A percentile compares a stretch with the other conserved stretches of the same genome.
These are phyloP conservation scores for Ricordea florida DNA, from an alignment of 92 coral and sea anemone genomes.

Conservation along the genomic window DNA sequence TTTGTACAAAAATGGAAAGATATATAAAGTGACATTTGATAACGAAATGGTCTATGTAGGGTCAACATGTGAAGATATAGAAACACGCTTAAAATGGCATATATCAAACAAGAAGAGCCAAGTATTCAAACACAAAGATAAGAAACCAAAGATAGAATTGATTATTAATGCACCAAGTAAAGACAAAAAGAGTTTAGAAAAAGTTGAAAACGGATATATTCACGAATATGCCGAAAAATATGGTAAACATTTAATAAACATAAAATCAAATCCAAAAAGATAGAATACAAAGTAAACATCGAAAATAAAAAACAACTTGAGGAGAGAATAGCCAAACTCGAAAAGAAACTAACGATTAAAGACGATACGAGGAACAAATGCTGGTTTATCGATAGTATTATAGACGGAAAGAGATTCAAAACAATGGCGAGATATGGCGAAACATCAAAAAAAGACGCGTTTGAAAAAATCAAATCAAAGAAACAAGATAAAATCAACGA, in stretches of 20 bases:
- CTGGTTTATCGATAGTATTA: neutral
- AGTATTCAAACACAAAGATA: conserved; percentile 12
- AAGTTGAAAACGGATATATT: conserved; percentile 23
- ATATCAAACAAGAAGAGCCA: conserved; percentile 9
- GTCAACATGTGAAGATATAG: conserved; percentile 25
- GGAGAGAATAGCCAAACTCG: conserved; percentile 19
- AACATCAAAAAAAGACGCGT: conserved; percentile 16
- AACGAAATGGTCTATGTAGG: conserved; percentile 14
- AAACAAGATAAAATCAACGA: conserved; percentile 23
- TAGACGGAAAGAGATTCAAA: conserved; percentile 6
- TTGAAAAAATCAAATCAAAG: neutral
- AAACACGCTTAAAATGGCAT: conserved; percentile 24
- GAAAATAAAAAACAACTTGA: conserved; percentile 7
- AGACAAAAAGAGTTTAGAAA: conserved; percentile 32
- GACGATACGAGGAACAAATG: conserved; percentile 17
- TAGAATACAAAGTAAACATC: conserved; percentile 16
- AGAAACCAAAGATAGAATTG: conserved; percentile 12
- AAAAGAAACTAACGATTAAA: conserved; percentile 11
- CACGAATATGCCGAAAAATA: conserved; percentile 15
- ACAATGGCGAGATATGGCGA: conserved; percentile 22
- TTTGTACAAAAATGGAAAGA: conserved; percentile 4
- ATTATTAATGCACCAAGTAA: conserved; percentile 10
- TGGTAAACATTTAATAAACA: conserved; percentile 10
- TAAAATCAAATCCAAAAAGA: conserved; percentile 15
- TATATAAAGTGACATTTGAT: conserved; percentile 25